Percentiles rank a stretch among this genome's conserved stretches.
These are phyloP conservation scores for Chrysolina americana DNA, from an alignment of 2,888 invertebrate species.

Conservation along the genomic window DNA sequence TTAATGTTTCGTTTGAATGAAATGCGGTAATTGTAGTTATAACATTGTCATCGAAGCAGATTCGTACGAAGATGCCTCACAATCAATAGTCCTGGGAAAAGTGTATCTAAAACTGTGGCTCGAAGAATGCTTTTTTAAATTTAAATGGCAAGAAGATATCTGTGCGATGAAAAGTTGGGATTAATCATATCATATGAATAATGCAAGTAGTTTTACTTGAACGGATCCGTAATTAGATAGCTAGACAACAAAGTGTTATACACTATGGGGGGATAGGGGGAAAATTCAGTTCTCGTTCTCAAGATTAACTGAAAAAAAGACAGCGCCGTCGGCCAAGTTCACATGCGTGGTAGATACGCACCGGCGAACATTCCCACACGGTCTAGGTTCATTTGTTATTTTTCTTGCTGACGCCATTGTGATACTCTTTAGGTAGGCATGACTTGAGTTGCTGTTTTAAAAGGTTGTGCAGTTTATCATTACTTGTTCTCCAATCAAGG, in stretches of 20 bases:
- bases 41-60: not conserved
- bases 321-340: constrained; percentile 52
- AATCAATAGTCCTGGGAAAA: not conserved
- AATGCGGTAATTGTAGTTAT: too few relatives aligned
- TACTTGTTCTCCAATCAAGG: too few relatives aligned
- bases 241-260: constrained; percentile 45
- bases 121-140: not conserved
- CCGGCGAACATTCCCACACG: constrained; percentile 59
- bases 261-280: constrained; percentile 14
- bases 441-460: not conserved
- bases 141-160: constrained; percentile 5
- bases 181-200: constrained; percentile 39
- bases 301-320: constrained; percentile 22
- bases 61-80: not conserved
- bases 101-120: not conserved
- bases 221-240: constrained; percentile 47
- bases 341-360: constrained; percentile 59
- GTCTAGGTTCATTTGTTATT: constrained; percentile 44
- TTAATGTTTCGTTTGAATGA: too few relatives aligned
- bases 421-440: constrained; percentile 9
- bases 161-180: constrained; percentile 21
- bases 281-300: constrained; percentile 12
- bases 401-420: constrained; percentile 38
- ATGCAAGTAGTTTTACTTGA: constrained; percentile 33
- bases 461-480: not conserved